These are phyloP conservation scores for Apodemus agrarius DNA, from an alignment of 2,797 vertebrate species.

Conservation along the genomic window DNA sequence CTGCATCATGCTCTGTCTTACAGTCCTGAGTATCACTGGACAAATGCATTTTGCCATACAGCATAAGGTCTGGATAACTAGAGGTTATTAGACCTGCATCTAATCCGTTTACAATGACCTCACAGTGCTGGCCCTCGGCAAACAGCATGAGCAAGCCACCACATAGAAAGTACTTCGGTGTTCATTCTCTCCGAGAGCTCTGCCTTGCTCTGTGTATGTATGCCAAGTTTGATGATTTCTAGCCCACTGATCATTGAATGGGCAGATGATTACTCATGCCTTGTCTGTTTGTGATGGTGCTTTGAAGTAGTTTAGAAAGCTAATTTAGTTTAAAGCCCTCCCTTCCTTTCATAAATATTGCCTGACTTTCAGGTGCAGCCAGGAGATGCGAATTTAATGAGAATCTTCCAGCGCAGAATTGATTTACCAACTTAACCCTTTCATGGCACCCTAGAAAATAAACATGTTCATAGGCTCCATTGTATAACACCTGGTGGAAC, in stretches of 20 bases:
- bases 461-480: not conserved
- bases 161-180: not conserved
- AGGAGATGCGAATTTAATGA: constrained; percentile 43
- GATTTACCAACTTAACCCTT: constrained; percentile 50
- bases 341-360: constrained; percentile 47
- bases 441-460: not conserved
- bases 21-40: not conserved
- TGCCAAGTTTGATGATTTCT: constrained; percentile 57
- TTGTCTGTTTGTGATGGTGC: constrained; percentile 22
- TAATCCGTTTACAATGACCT: constrained; percentile 33
- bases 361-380: constrained; percentile 47
- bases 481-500: not conserved
- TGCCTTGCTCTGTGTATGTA: not conserved
- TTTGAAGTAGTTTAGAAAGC: constrained; percentile 44
- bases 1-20: not conserved
- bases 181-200: constrained; percentile 44
- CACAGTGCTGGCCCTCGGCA: not conserved
- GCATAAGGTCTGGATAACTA: not conserved
- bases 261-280: constrained; percentile 22
- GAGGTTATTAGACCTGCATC: not conserved
- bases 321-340: constrained; percentile 6
- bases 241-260: constrained; percentile 1
- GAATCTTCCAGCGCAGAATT: constrained; percentile 46
- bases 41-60: not conserved
- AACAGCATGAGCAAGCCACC: not conserved